Conservation (phyloP, 2,113 vertebrate genomes). For the Macquaria australasica region DNA sequence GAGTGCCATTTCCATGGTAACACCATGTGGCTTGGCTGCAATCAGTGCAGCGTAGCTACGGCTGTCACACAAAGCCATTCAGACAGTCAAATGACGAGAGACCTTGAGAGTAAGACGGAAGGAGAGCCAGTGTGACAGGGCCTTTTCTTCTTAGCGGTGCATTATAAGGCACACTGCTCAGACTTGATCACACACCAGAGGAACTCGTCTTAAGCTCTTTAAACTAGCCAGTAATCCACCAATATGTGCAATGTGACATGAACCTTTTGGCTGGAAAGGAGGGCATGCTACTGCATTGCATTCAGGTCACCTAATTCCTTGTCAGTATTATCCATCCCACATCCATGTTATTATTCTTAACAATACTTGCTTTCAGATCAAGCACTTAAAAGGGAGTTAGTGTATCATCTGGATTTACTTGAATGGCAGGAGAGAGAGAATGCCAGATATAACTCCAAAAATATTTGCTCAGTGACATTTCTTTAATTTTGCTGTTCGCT, state of each 20-base stretch:
- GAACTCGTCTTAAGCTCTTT: conserved; percentile 82
- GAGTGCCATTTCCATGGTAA: conserved; percentile 85
- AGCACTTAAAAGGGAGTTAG: conserved; percentile 71
- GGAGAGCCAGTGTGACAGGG: conserved; percentile 68
- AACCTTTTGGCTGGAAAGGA: conserved; percentile 78
- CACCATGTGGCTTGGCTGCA: conserved; percentile 76
- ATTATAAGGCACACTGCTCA: conserved; percentile 73
- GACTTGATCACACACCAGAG: conserved; percentile 78
- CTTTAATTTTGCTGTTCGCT: background rate
- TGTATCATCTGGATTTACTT: conserved; percentile 73
- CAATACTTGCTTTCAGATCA: conserved; percentile 75
- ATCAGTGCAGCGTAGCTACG: conserved; percentile 67
- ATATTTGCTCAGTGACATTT: conserved; percentile 42
- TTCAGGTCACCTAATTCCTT: conserved; percentile 80
- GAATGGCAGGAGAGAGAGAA: conserved; percentile 69
- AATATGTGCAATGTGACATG: conserved; percentile 82
- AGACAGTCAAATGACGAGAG: conserved; percentile 76
- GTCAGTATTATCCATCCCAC: conserved; percentile 76
- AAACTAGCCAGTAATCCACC: conserved; percentile 81
- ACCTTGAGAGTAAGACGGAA: conserved; percentile 76
- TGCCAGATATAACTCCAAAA: conserved; percentile 38
- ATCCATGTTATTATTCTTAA: conserved; percentile 82
- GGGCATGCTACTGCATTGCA: conserved; percentile 72
- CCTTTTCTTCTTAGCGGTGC: conserved; percentile 70
- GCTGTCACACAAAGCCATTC: conserved; percentile 78